Evolutionary conservation across 2,113 vertebrate species (phyloP).

Genomic region (Vidua macroura): DNA sequence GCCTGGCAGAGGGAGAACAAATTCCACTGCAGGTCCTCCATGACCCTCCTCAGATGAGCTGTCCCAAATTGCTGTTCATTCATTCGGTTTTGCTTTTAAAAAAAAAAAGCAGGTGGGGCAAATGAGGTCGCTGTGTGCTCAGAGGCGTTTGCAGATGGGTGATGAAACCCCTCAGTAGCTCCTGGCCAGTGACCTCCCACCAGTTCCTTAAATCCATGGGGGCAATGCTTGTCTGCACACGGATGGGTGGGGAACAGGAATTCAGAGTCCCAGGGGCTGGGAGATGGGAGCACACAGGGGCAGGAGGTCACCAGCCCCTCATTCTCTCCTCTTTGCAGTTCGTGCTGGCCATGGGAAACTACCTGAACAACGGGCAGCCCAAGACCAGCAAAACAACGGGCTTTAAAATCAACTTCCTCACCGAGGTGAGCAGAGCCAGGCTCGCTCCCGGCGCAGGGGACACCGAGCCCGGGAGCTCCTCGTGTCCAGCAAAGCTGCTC

Average conservation of each 20-base stretch:
- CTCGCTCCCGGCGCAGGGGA: not conserved
- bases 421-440: constrained; percentile 77
- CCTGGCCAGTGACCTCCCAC: not conserved
- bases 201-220: not conserved
- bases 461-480: rapidly evolving
- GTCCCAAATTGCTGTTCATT: not conserved
- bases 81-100: not conserved
- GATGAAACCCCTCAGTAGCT: not conserved
- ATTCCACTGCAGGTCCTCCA: not conserved
- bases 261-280: not conserved
- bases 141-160: not conserved
- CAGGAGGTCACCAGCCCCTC: not conserved
- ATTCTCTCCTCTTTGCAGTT: constrained; percentile 76
- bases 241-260: not conserved
- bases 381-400: constrained; percentile 90
- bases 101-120: not conserved
- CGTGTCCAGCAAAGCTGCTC: rapidly evolving
- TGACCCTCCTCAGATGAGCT: not conserved
- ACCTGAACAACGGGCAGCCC: constrained; percentile 95
- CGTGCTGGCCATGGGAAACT: constrained; percentile 98
- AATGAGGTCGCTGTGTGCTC: not conserved
- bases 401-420: constrained; percentile 98
- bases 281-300: rapidly evolving
- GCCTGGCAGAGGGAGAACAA: not conserved
- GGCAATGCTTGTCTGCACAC: not conserved